Evolutionary conservation across 2,888 invertebrate genomes (phyloP).

Genomic region (Eurytoma californica): DNA sequence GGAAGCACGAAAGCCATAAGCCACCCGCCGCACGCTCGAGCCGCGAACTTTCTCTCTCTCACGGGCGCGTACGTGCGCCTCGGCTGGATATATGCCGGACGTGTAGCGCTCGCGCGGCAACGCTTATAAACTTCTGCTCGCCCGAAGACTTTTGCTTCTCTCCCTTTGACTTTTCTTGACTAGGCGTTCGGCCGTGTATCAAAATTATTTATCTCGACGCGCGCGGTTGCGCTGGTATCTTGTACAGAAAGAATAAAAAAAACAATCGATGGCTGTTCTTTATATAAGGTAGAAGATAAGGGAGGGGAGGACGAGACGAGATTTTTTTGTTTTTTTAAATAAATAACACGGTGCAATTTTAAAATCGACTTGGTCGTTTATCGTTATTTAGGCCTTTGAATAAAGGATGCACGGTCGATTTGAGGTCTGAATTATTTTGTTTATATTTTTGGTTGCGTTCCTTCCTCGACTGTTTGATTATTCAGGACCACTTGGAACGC

Average conservation of each 20-base stretch:
- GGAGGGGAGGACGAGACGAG: no score
- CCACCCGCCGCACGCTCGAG: slow-evolving; percentile 28
- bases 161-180: slow-evolving; percentile 25
- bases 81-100: slow-evolving; percentile 26
- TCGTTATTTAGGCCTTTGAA: no score
- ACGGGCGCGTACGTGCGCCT: not conserved
- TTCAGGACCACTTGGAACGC: no score
- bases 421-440: no score
- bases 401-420: no score
- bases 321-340: no score
- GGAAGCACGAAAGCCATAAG: slow-evolving; percentile 43
- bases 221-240: not conserved
- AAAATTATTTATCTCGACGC: slow-evolving; percentile 41
- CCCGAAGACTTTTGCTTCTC: slow-evolving; percentile 22
- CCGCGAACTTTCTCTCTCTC: slow-evolving; percentile 9
- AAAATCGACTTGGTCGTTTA: no score
- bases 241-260: no score
- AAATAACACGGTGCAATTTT: no score
- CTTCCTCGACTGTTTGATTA: no score
- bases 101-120: slow-evolving; percentile 21
- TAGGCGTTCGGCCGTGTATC: slow-evolving; percentile 8
- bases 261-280: not conserved
- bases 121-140: slow-evolving; percentile 42
- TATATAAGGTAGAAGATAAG: not conserved
- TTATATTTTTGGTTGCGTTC: no score